A percentile compares a stretch with the other conserved stretches of the same genome.
phyloP scores from a whole-genome alignment of 1,140 invertebrate species.

The Eupeodes corollae region DNA sequence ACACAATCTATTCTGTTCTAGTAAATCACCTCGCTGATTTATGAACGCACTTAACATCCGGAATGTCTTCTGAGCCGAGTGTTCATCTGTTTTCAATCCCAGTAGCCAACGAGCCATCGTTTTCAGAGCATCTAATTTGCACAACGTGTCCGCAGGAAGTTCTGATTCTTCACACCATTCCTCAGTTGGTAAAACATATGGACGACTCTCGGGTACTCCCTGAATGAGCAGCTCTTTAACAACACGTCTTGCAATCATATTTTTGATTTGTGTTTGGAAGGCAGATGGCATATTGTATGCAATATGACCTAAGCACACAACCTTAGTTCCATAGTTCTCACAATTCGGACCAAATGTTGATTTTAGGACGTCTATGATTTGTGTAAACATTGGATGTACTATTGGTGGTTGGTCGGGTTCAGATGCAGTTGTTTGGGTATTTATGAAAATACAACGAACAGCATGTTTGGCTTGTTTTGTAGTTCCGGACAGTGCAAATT shows the following conservation, averaged over 20 bases:
- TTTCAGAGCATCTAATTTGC: slow-evolving; percentile 90
- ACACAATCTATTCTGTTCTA: slow-evolving; percentile 61
- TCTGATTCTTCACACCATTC: slow-evolving; percentile 83
- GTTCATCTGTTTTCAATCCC: slow-evolving; percentile 76
- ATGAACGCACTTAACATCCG: slow-evolving; percentile 84
- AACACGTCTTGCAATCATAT: slow-evolving; percentile 88
- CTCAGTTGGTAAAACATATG: slow-evolving; percentile 41
- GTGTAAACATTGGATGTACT: slow-evolving; percentile 70
- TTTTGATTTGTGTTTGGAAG: slow-evolving; percentile 82
- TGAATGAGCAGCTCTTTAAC: slow-evolving; percentile 91
- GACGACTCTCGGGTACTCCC: slow-evolving; percentile 47
- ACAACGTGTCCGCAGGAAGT: slow-evolving; percentile 80
- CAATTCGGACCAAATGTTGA: slow-evolving; percentile 64
- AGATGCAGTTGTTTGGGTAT: slow-evolving; percentile 35
- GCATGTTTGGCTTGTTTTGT: slow-evolving; percentile 95
- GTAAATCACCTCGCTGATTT: slow-evolving; percentile 70
- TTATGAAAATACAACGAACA: slow-evolving; percentile 79
- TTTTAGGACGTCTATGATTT: slow-evolving; percentile 74
- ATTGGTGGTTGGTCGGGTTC: slow-evolving; percentile 27
- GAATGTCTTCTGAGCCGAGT: slow-evolving; percentile 89
- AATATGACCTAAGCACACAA: slow-evolving; percentile 88
- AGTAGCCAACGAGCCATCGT: slow-evolving; percentile 92
- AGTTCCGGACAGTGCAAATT: slow-evolving; percentile 75
- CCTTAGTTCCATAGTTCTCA: slow-evolving; percentile 80
- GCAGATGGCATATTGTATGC: slow-evolving; percentile 82